Base-by-base conservation (phyloP, 2,113 vertebrate genomes). In the Reinhardtius hippoglossoides region DNA sequence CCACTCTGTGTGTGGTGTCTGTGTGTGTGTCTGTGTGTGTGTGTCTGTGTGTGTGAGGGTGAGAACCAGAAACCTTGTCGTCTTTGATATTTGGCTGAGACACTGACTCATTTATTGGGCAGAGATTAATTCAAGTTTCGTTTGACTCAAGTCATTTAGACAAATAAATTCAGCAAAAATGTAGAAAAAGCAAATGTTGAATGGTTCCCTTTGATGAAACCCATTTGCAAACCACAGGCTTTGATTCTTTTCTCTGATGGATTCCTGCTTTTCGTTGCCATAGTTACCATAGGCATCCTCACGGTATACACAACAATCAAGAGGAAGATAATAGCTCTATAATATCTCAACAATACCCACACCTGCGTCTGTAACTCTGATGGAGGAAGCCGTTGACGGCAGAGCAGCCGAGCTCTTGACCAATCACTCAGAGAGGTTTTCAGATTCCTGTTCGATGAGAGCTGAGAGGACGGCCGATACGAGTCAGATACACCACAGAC, bases 371-470 rank as follows among this genome's bases (percentile, higher is more conserved):
- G 9, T 71, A 14, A 20, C 52, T 18, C 18, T 42, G 75, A 55
- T 46, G 13, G 44, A 40, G 5, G 44, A 46, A 46, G 44, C 44
- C 5, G 13, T 3, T 46, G 40, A 60, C 20, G 31, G 10, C 23
- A 26, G 35, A 59, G 66, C 20, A 65, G 16, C 40, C 35, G 6
- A 54, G 26, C 61, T 63, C 48, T 42, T 55, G n/a, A 8, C 52
- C 66, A 1, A 62, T 84, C 54, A 78, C 44, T n/a, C 20, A 15
- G 54, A 79, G 58, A 74, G 26, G 57, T 24, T 44, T 69, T 62
- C 66, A 56, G 42, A 61, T 56, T 56, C 7, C 59, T 27, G 73
- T n/a, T 27, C 27, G 62, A 0, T 37, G 64, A 73, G 42, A 78
- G 44, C 76, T 21, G 67, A 42, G n/a, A 18, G 23, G 9, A 2